Percentiles rank a stretch among this genome's conserved stretches.
Evolutionary conservation across 1,140 invertebrate genomes (phyloP).

Genomic region (Marisa cornuarietis): DNA sequence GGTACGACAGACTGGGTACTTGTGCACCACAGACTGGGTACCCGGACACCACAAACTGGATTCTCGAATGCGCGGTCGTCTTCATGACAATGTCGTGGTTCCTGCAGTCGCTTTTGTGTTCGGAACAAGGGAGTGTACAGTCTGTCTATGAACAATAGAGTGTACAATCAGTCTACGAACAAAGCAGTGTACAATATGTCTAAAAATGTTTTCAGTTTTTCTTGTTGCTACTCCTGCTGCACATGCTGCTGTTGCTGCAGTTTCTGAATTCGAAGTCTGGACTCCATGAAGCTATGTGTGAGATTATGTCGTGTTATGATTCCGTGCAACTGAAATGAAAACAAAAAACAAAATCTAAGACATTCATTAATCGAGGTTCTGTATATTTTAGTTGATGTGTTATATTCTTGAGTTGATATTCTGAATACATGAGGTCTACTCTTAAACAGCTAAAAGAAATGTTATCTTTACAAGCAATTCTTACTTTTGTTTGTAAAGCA

Average conservation of each 20-base stretch:
- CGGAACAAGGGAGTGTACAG: background rate
- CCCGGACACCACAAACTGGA: no score
- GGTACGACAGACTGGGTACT: no score
- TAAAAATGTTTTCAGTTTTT: background rate
- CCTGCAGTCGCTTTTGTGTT: background rate
- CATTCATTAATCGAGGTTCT: no score
- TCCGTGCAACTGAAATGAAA: slow-evolving; percentile 42
- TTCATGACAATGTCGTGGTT: background rate
- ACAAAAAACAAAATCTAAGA: background rate
- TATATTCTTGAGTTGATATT: no score
- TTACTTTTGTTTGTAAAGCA: no score
- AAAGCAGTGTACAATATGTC: background rate
- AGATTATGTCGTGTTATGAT: slow-evolving; percentile 55
- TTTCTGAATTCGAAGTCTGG: slow-evolving; percentile 13
- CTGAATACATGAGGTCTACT: no score
- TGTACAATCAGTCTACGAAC: background rate
- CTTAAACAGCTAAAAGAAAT: no score
- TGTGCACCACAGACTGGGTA: no score
- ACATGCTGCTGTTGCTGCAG: background rate
- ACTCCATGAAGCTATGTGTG: slow-evolving; percentile 45
- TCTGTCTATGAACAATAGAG: background rate
- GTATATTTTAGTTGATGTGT: no score
- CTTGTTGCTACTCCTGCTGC: background rate
- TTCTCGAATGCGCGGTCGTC: background rate
- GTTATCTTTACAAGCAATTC: no score